Evolutionary conservation across 2,888 invertebrate species (phyloP).

Genomic region (Phalera bucephala): DNA sequence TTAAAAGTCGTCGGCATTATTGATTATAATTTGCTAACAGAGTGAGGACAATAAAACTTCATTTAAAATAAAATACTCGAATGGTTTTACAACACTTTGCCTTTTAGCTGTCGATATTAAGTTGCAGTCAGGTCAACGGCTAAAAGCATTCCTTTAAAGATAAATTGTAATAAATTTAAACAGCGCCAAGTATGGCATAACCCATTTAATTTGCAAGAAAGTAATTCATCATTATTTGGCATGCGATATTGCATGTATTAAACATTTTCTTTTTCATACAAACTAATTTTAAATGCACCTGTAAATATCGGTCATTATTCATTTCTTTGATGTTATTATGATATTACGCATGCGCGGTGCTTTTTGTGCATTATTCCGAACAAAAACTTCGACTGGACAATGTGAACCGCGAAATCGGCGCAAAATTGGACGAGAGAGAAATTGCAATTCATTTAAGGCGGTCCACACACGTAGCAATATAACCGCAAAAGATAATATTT

Average conservation of each 20-base stretch:
- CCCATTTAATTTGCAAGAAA: conserved; percentile 40
- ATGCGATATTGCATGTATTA: conserved; percentile 39
- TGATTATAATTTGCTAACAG: no score
- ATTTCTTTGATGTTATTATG: conserved; percentile 53
- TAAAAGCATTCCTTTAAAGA: conserved; percentile 7
- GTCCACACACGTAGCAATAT: background rate
- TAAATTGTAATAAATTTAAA: conserved; percentile 16
- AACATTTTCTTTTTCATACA: conserved; percentile 38
- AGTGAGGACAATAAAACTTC: background rate
- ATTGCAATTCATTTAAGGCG: conserved; percentile 57
- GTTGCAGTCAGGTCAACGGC: no score
- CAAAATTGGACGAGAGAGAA: conserved; percentile 67
- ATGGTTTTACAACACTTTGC: no score
- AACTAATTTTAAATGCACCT: conserved; percentile 54
- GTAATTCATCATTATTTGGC: conserved; percentile 49
- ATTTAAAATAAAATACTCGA: background rate
- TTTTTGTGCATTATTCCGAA: conserved; percentile 49
- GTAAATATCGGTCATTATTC: conserved; percentile 56
- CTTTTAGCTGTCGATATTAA: no score
- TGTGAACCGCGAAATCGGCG: conserved; percentile 65
- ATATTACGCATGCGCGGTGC: conserved; percentile 41
- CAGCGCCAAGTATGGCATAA: conserved; percentile 12
- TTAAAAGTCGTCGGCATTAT: no score
- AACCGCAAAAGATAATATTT: no score
- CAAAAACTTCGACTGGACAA: conserved; percentile 38